phyloP scores from a whole-genome alignment of 2,113 vertebrate species.

The Lanius collurio region DNA sequence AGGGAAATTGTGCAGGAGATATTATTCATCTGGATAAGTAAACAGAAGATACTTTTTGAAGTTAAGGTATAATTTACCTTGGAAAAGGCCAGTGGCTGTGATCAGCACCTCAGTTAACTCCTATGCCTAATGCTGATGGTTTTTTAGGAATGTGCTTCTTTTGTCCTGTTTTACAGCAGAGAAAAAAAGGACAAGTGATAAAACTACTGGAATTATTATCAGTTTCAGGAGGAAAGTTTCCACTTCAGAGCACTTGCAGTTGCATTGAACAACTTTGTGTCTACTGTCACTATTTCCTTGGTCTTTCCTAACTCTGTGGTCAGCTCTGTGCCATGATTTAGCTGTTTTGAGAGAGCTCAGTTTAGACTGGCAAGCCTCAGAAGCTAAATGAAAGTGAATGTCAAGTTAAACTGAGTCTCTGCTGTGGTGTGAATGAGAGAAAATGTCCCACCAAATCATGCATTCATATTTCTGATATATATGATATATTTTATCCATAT shows the following conservation, averaged over 20 bases:
- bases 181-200: neutral
- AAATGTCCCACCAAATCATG: neutral
- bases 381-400: neutral
- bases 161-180: neutral
- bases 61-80: neutral
- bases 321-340: neutral
- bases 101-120: neutral
- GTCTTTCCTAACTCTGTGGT: neutral
- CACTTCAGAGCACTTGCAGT: neutral
- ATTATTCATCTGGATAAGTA: neutral
- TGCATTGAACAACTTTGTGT: neutral
- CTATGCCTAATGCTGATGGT: neutral
- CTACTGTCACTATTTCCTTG: neutral
- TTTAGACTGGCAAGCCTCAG: neutral
- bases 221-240: neutral
- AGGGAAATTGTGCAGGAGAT: neutral
- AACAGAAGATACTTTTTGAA: neutral
- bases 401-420: neutral
- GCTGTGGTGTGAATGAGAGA: neutral
- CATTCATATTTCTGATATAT: neutral
- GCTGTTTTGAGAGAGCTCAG: neutral
- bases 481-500: neutral
- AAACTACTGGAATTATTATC: neutral
- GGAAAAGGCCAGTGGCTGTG: neutral
- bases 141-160: neutral